Conservation (phyloP, 2,113 vertebrate genomes). For the Motacilla alba region DNA sequence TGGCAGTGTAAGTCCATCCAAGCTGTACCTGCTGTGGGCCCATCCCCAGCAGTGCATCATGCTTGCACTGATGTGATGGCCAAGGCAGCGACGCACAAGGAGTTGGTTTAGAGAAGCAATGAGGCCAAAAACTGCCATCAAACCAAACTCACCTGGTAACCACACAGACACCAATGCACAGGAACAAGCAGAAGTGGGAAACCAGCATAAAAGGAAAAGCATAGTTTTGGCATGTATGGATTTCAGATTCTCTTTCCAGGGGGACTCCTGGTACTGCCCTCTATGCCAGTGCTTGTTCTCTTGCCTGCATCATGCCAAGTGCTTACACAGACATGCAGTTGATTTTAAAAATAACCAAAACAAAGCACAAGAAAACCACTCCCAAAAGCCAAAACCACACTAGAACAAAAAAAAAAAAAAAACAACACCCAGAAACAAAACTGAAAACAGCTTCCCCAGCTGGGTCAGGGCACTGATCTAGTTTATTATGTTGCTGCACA, state of each 20-base stretch:
- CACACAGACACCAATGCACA: neutral
- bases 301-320: neutral
- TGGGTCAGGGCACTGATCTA: neutral
- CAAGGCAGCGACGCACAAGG: neutral
- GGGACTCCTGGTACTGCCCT: neutral
- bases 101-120: fast-evolving
- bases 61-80: neutral
- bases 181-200: neutral
- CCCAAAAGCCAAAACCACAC: neutral
- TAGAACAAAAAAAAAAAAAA: fast-evolving
- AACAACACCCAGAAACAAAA: neutral
- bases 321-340: neutral
- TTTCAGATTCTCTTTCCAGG: neutral
- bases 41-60: fast-evolving
- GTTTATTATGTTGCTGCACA: neutral
- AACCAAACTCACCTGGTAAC: neutral
- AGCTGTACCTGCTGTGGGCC: neutral
- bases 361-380: neutral
- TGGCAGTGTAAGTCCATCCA: neutral
- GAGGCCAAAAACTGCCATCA: neutral
- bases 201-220: neutral
- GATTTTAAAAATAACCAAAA: neutral
- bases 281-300: neutral
- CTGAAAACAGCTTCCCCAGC: neutral
- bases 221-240: neutral